Evolutionary conservation across 2,797 vertebrate genomes (phyloP).

Genomic region (Sorex maritimensis): DNA sequence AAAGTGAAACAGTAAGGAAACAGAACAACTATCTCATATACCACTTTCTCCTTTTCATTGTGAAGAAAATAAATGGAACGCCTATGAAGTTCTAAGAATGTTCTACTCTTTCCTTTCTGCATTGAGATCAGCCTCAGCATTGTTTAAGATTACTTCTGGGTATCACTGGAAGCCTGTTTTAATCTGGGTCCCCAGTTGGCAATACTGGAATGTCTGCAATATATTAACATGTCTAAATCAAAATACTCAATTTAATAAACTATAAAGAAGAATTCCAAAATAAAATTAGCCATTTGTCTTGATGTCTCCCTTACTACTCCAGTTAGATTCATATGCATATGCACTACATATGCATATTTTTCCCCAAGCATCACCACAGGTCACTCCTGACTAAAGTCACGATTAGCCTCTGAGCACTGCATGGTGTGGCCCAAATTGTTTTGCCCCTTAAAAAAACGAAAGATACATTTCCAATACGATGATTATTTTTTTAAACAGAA

Average conservation of each 20-base stretch:
- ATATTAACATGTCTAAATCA: neutral
- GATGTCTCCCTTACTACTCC: neutral
- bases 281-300: slow-evolving; percentile 8
- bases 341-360: too few relatives aligned
- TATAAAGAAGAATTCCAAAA: slow-evolving; percentile 49
- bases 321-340: too few relatives aligned
- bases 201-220: slow-evolving; percentile 20
- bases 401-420: too few relatives aligned
- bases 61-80: slow-evolving; percentile 37
- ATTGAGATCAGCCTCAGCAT: neutral
- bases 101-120: neutral
- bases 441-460: neutral
- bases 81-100: neutral
- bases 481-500: neutral
- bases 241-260: slow-evolving; percentile 43
- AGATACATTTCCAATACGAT: slow-evolving; percentile 12
- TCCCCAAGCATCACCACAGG: too few relatives aligned
- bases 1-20: slow-evolving; percentile 1
- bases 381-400: too few relatives aligned
- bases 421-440: too few relatives aligned
- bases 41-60: slow-evolving; percentile 18
- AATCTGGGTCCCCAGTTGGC: neutral
- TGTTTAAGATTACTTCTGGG: slow-evolving; percentile 21
- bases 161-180: slow-evolving; percentile 41
- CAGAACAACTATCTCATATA: neutral